These are phyloP conservation scores for Mesoligia furuncula DNA, from an alignment of 2,888 invertebrate species.

Conservation along the genomic window DNA sequence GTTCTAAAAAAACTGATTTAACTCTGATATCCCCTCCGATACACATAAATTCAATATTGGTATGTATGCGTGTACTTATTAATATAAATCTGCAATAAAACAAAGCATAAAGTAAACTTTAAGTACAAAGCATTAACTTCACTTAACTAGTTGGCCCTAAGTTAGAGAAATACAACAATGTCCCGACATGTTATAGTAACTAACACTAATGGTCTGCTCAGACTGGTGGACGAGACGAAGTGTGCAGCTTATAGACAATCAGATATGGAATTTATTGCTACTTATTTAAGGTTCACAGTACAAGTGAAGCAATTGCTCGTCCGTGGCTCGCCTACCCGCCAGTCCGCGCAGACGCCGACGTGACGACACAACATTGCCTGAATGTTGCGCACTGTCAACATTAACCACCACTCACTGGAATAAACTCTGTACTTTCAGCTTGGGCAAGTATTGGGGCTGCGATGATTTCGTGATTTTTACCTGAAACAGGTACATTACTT, in stretches of 20 bases:
- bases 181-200: conserved; percentile 43
- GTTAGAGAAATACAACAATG: conserved; percentile 65
- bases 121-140: conserved; percentile 65
- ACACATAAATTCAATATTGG: conserved; percentile 37
- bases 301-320: neutral
- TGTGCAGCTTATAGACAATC: neutral
- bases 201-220: conserved; percentile 49
- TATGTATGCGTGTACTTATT: conserved; percentile 42
- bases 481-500: conserved; percentile 72
- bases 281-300: conserved; percentile 18
- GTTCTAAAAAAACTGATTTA: conserved; percentile 12
- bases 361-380: conserved; percentile 28
- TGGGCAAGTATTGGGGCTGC: conserved; percentile 82
- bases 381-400: conserved; percentile 22
- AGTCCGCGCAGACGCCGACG: conserved; percentile 16
- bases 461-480: conserved; percentile 81
- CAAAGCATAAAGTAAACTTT: conserved; percentile 58
- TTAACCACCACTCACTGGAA: conserved; percentile 80
- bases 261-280: conserved; percentile 29
- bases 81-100: conserved; percentile 47
- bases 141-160: conserved; percentile 77
- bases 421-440: conserved; percentile 86
- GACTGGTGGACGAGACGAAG: conserved; percentile 34
- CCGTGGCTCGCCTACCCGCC: neutral
- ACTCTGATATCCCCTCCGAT: conserved; percentile 20